Conservation (phyloP, 2,797 vertebrate species). For the Argyrosomus regius region DNA sequence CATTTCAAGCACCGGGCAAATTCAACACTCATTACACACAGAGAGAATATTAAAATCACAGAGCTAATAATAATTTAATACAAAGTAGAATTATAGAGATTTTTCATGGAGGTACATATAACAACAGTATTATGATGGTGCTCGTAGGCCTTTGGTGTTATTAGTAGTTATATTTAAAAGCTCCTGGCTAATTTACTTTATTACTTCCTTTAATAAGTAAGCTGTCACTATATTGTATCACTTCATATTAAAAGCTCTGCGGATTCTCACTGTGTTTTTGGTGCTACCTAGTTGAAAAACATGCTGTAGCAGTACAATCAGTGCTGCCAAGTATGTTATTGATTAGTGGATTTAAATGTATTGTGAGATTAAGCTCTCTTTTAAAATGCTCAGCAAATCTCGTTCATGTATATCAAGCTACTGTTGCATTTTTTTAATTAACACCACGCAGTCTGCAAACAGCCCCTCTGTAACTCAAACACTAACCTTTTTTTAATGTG, state of each 20-base stretch:
- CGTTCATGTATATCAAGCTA: not conserved
- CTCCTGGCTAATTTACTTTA: conserved; percentile 43
- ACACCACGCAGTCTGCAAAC: not conserved
- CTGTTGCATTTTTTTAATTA: not conserved
- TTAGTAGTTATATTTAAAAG: conserved; percentile 24
- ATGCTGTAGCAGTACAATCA: not conserved
- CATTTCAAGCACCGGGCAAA: conserved; percentile 12
- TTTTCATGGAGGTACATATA: conserved; percentile 27
- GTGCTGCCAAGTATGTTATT: conserved; percentile 8
- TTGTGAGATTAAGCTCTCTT: not conserved
- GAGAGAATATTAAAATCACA: conserved; percentile 36
- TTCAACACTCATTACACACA: conserved; percentile 24
- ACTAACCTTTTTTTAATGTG: not conserved
- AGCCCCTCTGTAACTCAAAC: not conserved
- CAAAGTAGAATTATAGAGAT: conserved; percentile 34
- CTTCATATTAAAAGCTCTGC: conserved; percentile 28
- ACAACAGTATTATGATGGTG: conserved; percentile 10
- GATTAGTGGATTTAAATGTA: conserved; percentile 9
- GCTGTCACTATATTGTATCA: conserved; percentile 20
- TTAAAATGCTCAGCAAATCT: conserved; percentile 1
- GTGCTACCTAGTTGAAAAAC: conserved; percentile 7
- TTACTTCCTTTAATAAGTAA: conserved; percentile 45
- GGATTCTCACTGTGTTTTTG: conserved; percentile 8
- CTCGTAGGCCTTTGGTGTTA: conserved; percentile 16
- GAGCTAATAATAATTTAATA: conserved; percentile 39